Base-by-base conservation (phyloP, 2,113 vertebrate genomes). In the Mixornis gularis region DNA sequence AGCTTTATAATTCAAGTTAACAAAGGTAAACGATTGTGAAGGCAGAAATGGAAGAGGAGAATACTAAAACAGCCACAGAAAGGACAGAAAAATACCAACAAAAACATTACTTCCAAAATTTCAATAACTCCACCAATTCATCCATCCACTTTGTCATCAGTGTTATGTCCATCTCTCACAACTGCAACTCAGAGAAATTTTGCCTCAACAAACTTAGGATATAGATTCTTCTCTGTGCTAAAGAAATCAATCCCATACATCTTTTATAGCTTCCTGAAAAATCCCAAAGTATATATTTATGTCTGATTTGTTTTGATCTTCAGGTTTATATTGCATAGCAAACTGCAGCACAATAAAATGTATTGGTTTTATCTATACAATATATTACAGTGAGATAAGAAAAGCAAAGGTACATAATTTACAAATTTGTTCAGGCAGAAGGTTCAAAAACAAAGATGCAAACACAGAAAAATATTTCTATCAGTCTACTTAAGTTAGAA, bases 391-490 rank as follows among this genome's bases (percentile, higher is more conserved):
- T 26, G 11, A 38, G 34, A 43, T 64, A 79, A 65, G 36, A 46
- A 76, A 93, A 73, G 24, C 6, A 76, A 78, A 64, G 17, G 6
- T 17, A 95, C 69, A 58, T 94, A 58, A 85, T 88, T 95, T 89
- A 92, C 13, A 46, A 65, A 76, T 78, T 52, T 95, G 79, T 91
- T 92, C 88, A 68, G 41, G 79, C 89, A 81, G 65, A 79, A 86
- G 62, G 41, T 84, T 89, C 53, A 91, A 72, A 91, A 72, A 3
- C 24, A 93, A 92, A 91, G 74, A 89, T 73, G 68, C 34, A 95
- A 93, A 95, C 79, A 71, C 17, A 25, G 36, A 69, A 94, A 91
- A 94, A 95, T 93, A 94, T 92, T 97, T 95, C 92, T 84, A 65
- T 92, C 79, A 89, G 72, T 70, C 87, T 41, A 89, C 68, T 96